Percentiles rank a stretch among this genome's conserved stretches.
Conservation (phyloP, 2,113 vertebrate species). For the Gymnarchus niloticus region DNA sequence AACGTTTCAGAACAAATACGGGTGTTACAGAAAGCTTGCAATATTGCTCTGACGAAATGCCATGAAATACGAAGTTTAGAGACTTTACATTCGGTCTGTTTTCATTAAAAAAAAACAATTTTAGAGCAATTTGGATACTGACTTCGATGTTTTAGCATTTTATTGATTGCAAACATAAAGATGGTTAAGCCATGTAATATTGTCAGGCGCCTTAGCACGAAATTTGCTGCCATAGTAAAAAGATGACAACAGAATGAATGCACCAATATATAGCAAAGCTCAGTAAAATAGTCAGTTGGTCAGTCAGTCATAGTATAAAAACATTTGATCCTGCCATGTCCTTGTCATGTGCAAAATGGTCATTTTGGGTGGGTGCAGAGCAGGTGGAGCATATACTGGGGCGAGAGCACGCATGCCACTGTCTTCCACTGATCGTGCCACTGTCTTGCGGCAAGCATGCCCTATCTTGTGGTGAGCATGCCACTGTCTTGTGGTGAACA, state of each 20-base stretch:
- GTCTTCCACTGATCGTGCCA: background rate
- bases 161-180: background rate
- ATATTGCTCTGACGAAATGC: slow-evolving; percentile 17
- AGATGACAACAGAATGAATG: background rate
- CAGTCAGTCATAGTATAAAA: background rate
- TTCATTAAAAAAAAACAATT: background rate
- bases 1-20: slow-evolving; percentile 12
- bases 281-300: background rate
- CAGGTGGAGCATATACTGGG: background rate
- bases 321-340: background rate
- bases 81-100: background rate
- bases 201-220: background rate
- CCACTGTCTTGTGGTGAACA: background rate
- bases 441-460: background rate
- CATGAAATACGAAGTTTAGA: background rate
- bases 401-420: background rate
- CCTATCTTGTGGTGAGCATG: background rate
- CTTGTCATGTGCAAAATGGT: background rate
- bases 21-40: background rate
- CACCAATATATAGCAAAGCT: background rate
- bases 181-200: background rate
- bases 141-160: background rate
- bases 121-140: background rate
- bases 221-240: background rate
- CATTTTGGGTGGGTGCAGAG: background rate